These are phyloP conservation scores for Fissipunctia ypsillon DNA, from an alignment of 2,888 invertebrate genomes.

Conservation along the genomic window DNA sequence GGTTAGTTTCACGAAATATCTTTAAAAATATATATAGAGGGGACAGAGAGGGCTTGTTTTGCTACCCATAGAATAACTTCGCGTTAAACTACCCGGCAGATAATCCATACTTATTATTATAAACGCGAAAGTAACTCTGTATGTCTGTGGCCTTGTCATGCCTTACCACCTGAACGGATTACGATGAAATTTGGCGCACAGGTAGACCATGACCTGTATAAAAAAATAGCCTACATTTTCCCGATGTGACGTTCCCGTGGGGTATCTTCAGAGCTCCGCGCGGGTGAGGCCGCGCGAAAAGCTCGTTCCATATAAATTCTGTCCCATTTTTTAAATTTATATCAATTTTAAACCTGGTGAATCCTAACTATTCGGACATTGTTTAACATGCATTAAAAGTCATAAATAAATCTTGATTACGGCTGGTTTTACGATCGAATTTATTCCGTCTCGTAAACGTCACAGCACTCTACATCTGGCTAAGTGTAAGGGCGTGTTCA, in stretches of 20 bases:
- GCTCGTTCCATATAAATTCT: not conserved
- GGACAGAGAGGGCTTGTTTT: no score
- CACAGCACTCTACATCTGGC: not conserved
- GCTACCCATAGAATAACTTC: not conserved
- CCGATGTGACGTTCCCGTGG: not conserved
- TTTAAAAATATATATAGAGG: not conserved
- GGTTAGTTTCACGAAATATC: not conserved
- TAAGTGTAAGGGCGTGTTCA: not conserved
- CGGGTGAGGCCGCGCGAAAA: not conserved
- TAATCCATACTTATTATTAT: not conserved
- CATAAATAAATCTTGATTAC: not conserved
- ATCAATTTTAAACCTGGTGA: not conserved
- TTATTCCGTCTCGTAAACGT: constrained; percentile 19
- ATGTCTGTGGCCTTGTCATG: not conserved
- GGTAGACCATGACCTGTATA: not conserved
- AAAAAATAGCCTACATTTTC: no score
- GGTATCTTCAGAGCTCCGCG: not conserved
- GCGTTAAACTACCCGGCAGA: not conserved
- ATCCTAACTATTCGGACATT: not conserved
- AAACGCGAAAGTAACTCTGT: not conserved
- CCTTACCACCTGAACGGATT: no score
- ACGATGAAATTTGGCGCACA: no score
- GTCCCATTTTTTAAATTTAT: not conserved
- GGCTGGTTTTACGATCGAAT: constrained; percentile 4
- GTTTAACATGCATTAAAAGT: not conserved